Evolutionary conservation across 2,113 vertebrate species (phyloP).

Genomic region (Xenopus laevis): DNA sequence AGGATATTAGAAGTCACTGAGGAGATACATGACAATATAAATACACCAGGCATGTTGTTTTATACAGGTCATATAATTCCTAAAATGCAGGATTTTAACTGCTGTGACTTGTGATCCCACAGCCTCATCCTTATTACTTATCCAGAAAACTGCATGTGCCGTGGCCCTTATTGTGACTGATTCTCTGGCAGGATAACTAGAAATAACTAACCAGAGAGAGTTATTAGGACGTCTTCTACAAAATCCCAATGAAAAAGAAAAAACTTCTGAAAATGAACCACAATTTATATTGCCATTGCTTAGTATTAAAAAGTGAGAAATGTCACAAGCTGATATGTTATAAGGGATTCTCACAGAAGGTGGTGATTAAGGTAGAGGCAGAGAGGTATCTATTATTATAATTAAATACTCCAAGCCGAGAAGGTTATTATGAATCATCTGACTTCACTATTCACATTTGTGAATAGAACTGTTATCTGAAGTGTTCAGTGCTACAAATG

Average conservation of each 20-base stretch:
- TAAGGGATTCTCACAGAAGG: neutral
- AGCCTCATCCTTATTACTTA: too few species aligned
- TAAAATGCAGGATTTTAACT: too few species aligned
- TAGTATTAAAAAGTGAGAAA: neutral
- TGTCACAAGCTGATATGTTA: neutral
- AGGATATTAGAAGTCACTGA: too few species aligned
- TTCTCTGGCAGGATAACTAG: neutral
- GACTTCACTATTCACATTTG: neutral
- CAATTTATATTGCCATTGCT: neutral
- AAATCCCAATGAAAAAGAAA: neutral
- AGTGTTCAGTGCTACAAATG: neutral
- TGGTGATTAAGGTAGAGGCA: neutral
- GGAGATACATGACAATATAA: too few species aligned
- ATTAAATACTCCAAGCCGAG: neutral
- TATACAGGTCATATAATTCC: too few species aligned
- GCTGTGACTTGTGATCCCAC: too few species aligned
- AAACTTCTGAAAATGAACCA: neutral
- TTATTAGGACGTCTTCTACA: neutral
- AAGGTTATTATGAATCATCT: neutral
- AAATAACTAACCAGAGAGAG: neutral
- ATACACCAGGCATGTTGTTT: too few species aligned
- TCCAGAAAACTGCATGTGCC: too few species aligned
- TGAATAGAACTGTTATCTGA: neutral
- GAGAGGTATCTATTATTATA: neutral
- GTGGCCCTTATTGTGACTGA: neutral